phyloP scores from a whole-genome alignment of 2,797 vertebrate genomes.

The Melanotaenia nigrans region DNA sequence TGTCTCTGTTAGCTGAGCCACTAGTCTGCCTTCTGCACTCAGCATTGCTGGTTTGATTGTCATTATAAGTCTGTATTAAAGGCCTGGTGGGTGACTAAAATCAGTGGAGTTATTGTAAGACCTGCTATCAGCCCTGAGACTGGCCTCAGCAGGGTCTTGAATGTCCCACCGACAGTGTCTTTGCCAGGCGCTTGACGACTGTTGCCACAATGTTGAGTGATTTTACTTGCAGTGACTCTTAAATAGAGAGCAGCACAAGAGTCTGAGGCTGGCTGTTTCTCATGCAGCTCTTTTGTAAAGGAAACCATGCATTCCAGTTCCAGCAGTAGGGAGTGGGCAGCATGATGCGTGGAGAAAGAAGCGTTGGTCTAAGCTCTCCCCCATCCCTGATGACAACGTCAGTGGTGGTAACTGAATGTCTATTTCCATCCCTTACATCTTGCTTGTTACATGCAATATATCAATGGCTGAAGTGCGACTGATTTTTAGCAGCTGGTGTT shows the following conservation, averaged over 20 bases:
- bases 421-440: conserved; percentile 26
- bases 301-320: conserved; percentile 34
- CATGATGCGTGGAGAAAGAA: conserved; percentile 63
- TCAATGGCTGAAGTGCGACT: conserved; percentile 36
- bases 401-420: conserved; percentile 48
- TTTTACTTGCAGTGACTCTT: conserved; percentile 57
- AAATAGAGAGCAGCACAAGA: conserved; percentile 47
- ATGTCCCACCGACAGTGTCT: conserved; percentile 14
- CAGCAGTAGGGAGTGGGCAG: conserved; percentile 67
- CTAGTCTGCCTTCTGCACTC: conserved; percentile 22
- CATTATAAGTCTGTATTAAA: conserved; percentile 30
- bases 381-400: conserved; percentile 60
- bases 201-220: conserved; percentile 23
- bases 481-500: conserved; percentile 45
- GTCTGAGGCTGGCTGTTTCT: conserved; percentile 30
- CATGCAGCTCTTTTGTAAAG: conserved; percentile 52
- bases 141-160: conserved; percentile 34
- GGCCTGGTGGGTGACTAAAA: conserved; percentile 31
- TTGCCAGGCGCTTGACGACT: conserved; percentile 19
- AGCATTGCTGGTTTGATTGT: conserved; percentile 26
- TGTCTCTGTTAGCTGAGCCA: conserved; percentile 37
- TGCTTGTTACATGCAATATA: neutral
- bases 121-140: neutral
- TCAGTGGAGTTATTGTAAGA: neutral
- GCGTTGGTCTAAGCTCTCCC: conserved; percentile 61